phyloP scores from a whole-genome alignment of 2,797 vertebrate genomes.

The Acrossocheilus fasciatus region DNA sequence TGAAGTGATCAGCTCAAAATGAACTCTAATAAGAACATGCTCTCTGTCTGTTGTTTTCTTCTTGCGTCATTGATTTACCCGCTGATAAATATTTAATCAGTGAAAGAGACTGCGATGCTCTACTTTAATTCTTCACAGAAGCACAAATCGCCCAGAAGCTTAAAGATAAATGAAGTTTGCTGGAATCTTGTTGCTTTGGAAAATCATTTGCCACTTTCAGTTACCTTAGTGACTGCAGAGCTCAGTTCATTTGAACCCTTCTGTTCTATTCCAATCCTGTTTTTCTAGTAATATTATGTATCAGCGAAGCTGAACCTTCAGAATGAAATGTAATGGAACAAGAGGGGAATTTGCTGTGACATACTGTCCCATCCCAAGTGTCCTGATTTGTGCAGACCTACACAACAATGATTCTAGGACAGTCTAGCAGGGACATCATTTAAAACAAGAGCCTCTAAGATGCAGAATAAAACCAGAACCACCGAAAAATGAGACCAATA shows the following conservation, averaged over 20 bases:
- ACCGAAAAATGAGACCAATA: no score
- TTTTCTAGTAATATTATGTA: background rate
- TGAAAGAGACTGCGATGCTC: slow-evolving; percentile 45
- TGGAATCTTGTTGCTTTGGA: slow-evolving; percentile 33
- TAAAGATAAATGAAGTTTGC: slow-evolving; percentile 38
- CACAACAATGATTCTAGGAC: background rate
- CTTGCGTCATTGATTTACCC: slow-evolving; percentile 44
- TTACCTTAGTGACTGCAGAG: slow-evolving; percentile 6
- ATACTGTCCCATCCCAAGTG: background rate
- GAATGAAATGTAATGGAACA: background rate
- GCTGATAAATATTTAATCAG: slow-evolving; percentile 59
- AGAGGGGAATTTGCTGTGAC: background rate
- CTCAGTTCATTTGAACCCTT: background rate
- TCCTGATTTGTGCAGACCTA: background rate
- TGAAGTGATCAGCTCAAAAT: slow-evolving; percentile 27
- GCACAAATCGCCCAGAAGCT: slow-evolving; percentile 10
- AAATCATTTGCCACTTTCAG: slow-evolving; percentile 38
- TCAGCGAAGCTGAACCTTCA: background rate
- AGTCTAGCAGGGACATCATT: background rate
- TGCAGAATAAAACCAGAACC: background rate
- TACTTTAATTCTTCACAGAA: slow-evolving; percentile 64
- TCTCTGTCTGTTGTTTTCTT: slow-evolving; percentile 36
- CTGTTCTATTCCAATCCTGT: background rate
- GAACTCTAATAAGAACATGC: slow-evolving; percentile 29
- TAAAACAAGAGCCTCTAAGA: background rate